Evolutionary conservation across 2,888 invertebrate genomes (phyloP), one percentile per base, ranked within the genome.

Genomic region (Crepidodera aurea): DNA sequence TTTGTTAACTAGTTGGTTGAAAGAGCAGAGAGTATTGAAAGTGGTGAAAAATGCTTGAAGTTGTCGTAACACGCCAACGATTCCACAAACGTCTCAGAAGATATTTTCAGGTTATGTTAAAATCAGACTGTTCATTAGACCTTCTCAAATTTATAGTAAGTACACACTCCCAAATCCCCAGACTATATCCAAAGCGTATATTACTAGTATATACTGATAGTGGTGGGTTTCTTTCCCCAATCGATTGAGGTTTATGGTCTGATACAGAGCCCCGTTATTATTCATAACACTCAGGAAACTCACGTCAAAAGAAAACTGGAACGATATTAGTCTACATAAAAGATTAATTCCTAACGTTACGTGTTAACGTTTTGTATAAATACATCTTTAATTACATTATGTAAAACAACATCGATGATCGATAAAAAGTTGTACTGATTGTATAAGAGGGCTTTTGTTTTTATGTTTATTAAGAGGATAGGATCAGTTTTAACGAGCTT

Each of bases 361-460:
- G 64, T 68, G 66, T 39, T 62, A 69, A 65, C 61, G 69, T 68
- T 69, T 66, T 48, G 71, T 71, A 72, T 69, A 71, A 71, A 72
- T 72, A 68, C 72, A 71, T 71, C 66, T 67, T 69, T 71, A 71
- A 71, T 71, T 69, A 51, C 62, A 65, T 69, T 69, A 69, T 64
- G 69, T 69, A 66, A 67, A 18, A 40, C 15, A 71, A 66, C 62
- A 61, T 34, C 13, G 13, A 12, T 34, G 13, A 34, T 34, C 34
- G 34, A 34, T 34, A 29, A 29, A 29, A 34, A 13, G 12, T 34
- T 4, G 5, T n/a, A 13, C 12, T 34, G 13, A 34, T 34, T 34
- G 34, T 34, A 10, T 34, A 12, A 12, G 12, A 13, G 13, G 8
- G 5, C 12, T 34, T 34, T 34, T 22, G 2, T 22, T 22, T 22